Percentiles rank a stretch among this genome's conserved stretches.
Conservation (phyloP, 2,888 invertebrate species). For the Petrophora chlorosata region DNA sequence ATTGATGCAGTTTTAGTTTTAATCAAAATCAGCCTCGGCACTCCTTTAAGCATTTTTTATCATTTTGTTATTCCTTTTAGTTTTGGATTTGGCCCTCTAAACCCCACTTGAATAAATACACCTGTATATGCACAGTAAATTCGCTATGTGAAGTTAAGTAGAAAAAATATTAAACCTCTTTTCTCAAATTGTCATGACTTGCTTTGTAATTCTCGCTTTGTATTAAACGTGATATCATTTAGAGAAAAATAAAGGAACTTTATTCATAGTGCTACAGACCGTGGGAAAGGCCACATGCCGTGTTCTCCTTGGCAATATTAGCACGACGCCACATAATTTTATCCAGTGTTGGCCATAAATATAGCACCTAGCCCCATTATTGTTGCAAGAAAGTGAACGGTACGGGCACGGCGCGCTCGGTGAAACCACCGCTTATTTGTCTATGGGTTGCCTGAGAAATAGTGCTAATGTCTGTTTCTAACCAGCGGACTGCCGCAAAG, state of each 20-base stretch:
- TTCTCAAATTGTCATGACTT: too few relatives aligned
- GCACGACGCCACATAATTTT: slow-evolving; percentile 66
- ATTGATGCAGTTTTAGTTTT: too few relatives aligned
- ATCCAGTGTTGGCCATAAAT: slow-evolving; percentile 65
- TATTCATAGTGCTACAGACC: slow-evolving; percentile 36
- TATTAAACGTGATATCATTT: slow-evolving; percentile 9
- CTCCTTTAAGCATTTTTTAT: too few relatives aligned
- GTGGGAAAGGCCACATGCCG: slow-evolving; percentile 63
- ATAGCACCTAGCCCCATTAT: slow-evolving; percentile 59
- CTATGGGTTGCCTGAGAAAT: slow-evolving; percentile 31
- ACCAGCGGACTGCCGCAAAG: slow-evolving; percentile 11
- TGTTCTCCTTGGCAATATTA: slow-evolving; percentile 62
- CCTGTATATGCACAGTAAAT: too few relatives aligned
- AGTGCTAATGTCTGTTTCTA: slow-evolving; percentile 19
- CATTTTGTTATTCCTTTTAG: too few relatives aligned
- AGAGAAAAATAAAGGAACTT: slow-evolving; percentile 40
- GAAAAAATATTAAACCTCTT: too few relatives aligned
- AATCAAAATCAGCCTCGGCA: too few relatives aligned
- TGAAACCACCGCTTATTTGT: slow-evolving; percentile 36
- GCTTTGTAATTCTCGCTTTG: too few relatives aligned
- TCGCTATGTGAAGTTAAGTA: too few relatives aligned
- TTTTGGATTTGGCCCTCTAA: too few relatives aligned
- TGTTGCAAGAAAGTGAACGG: slow-evolving; percentile 55
- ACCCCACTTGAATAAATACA: too few relatives aligned
- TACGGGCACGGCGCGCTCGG: slow-evolving; percentile 35